Percentiles rank a stretch among this genome's conserved stretches.
Conservation (phyloP, 2,797 vertebrate genomes). For the Hybognathus amarus region DNA sequence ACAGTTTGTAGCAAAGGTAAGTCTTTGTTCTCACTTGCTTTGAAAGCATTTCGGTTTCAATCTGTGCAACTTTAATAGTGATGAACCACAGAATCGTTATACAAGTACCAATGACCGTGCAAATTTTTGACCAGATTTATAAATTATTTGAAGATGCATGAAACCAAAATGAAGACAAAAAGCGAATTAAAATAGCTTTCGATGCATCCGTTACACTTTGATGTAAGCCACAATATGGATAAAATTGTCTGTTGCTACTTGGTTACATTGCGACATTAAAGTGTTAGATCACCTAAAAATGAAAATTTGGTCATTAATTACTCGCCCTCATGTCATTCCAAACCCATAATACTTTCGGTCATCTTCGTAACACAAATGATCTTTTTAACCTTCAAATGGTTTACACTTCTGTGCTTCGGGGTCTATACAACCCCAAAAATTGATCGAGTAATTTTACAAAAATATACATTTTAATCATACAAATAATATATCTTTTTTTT, state of each 20-base stretch:
- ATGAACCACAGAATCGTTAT: too few relatives aligned
- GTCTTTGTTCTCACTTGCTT: background rate
- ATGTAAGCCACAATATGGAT: background rate
- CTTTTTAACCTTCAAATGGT: too few relatives aligned
- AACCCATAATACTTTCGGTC: background rate
- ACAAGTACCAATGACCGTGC: background rate
- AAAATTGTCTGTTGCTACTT: background rate
- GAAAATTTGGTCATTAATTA: too few relatives aligned
- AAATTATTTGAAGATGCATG: background rate
- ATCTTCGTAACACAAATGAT: too few relatives aligned
- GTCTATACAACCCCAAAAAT: too few relatives aligned
- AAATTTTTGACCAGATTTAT: background rate
- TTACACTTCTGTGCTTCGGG: too few relatives aligned
- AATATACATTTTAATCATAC: too few relatives aligned
- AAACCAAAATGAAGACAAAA: background rate
- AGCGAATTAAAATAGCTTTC: background rate
- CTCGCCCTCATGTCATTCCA: background rate
- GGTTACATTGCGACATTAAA: background rate
- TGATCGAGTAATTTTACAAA: too few relatives aligned
- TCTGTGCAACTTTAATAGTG: background rate
- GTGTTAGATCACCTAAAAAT: too few relatives aligned
- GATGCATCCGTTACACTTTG: background rate
- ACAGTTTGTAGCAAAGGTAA: constrained; percentile 96
- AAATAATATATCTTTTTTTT: too few relatives aligned
- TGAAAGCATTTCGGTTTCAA: background rate